Conservation (phyloP, 2,888 invertebrate genomes). For the Suillia variegata region DNA sequence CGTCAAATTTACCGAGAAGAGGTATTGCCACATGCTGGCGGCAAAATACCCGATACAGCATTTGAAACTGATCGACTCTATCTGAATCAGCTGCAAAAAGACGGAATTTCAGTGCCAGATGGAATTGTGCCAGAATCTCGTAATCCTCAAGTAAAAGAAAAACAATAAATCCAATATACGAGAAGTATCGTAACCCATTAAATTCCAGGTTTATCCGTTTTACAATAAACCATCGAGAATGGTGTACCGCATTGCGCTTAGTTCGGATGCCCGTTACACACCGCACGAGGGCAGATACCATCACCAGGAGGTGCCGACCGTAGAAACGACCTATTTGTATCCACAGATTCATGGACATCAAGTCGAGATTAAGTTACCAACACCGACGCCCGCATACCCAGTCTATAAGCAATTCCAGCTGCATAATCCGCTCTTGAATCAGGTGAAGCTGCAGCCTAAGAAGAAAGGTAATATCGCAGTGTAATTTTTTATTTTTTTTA, state of each 20-base stretch:
- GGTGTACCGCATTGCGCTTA: conserved; percentile 62
- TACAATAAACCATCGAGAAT: conserved; percentile 51
- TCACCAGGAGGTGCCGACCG: conserved; percentile 57
- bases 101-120: conserved; percentile 68
- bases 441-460: conserved; percentile 51
- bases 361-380: conserved; percentile 31
- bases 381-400: conserved; percentile 46
- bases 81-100: conserved; percentile 67
- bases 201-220: conserved; percentile 55
- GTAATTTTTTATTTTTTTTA: neutral
- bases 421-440: conserved; percentile 54
- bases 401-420: conserved; percentile 50
- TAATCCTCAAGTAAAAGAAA: conserved; percentile 52
- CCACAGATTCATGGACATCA: conserved; percentile 57
- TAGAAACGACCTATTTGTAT: conserved; percentile 68
- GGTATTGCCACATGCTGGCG: conserved; percentile 67
- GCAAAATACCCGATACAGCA: conserved; percentile 70
- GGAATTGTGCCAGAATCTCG: conserved; percentile 65
- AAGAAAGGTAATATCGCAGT: conserved; percentile 54
- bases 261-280: conserved; percentile 64
- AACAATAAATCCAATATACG: neutral
- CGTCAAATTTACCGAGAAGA: conserved; percentile 70
- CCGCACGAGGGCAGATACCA: conserved; percentile 64
- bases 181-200: neutral
- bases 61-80: conserved; percentile 67